Evolutionary conservation across 2,888 invertebrate genomes (phyloP).

Genomic region (Dendrolimus houi): DNA sequence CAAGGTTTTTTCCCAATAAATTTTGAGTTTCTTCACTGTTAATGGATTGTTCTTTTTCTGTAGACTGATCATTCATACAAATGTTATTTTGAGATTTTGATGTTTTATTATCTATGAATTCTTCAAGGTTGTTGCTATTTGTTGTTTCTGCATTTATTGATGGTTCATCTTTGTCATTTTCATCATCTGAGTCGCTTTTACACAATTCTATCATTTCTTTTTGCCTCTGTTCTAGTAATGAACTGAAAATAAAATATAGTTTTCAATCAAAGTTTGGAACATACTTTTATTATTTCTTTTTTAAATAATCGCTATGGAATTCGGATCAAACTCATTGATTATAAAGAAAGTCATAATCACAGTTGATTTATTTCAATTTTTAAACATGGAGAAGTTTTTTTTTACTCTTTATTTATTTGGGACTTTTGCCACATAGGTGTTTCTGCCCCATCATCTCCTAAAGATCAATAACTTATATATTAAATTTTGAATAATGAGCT

Average conservation of each 20-base stretch:
- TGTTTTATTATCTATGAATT: neutral
- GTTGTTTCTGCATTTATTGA: conserved; percentile 7
- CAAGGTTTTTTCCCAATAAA: conserved; percentile 1
- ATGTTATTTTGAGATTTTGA: neutral
- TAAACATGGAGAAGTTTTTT: too few relatives aligned
- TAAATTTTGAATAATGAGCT: too few relatives aligned
- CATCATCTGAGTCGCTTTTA: conserved; percentile 76
- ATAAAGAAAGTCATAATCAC: too few relatives aligned
- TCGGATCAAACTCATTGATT: too few relatives aligned
- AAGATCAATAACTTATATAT: too few relatives aligned
- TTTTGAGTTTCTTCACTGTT: conserved; percentile 6
- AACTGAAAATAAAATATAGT: conserved; percentile 49
- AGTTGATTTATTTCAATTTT: too few relatives aligned
- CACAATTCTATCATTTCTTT: conserved; percentile 85
- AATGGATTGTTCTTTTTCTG: neutral
- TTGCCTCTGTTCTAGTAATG: conserved; percentile 82
- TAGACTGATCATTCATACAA: neutral
- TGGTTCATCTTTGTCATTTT: conserved; percentile 5
- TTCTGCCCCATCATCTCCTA: too few relatives aligned
- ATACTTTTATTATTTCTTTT: too few relatives aligned
- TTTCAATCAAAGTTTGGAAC: neutral
- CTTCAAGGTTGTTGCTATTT: conserved; percentile 2
- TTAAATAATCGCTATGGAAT: too few relatives aligned
- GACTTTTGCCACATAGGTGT: too few relatives aligned
- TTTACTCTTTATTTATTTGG: too few relatives aligned